Percentiles rank a stretch among this genome's conserved stretches.
Conservation (phyloP, 92 coral and sea anemone species). For the Hydrozoanthus gracilis region DNA sequence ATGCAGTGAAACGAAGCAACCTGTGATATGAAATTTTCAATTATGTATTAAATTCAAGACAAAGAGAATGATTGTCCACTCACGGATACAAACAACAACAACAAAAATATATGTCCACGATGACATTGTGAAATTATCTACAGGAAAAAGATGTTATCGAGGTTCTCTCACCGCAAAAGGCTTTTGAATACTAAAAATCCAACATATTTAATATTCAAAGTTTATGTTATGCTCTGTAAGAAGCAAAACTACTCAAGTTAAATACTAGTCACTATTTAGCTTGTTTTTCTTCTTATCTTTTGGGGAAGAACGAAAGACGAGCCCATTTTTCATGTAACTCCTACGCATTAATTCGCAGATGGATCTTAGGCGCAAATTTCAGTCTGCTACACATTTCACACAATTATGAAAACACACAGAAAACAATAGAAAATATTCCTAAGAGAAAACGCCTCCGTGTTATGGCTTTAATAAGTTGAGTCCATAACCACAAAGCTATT, state of each 20-base stretch:
- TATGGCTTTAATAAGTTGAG: neutral
- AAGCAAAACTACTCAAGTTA: neutral
- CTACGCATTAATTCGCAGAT: slow-evolving; percentile 27
- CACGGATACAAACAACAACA: slow-evolving; percentile 3
- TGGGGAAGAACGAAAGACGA: neutral
- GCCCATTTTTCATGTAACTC: slow-evolving; percentile 11
- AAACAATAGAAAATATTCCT: neutral
- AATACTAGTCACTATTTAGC: neutral
- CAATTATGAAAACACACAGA: neutral
- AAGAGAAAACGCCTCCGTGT: neutral
- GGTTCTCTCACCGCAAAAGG: neutral
- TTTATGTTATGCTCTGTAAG: neutral
- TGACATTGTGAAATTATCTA: neutral
- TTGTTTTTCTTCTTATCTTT: neutral
- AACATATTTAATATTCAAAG: neutral
- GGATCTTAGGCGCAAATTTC: neutral
- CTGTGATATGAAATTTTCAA: neutral
- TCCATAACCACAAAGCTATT: too few relatives aligned
- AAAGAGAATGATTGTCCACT: slow-evolving; percentile 30
- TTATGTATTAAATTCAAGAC: slow-evolving; percentile 17
- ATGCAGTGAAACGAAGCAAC: neutral
- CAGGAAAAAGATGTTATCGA: slow-evolving; percentile 28
- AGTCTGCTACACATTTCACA: neutral
- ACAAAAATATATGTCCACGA: slow-evolving; percentile 18
- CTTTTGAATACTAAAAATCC: neutral